Conservation (phyloP, 2,113 vertebrate species). For the Platysternon megacephalum region DNA sequence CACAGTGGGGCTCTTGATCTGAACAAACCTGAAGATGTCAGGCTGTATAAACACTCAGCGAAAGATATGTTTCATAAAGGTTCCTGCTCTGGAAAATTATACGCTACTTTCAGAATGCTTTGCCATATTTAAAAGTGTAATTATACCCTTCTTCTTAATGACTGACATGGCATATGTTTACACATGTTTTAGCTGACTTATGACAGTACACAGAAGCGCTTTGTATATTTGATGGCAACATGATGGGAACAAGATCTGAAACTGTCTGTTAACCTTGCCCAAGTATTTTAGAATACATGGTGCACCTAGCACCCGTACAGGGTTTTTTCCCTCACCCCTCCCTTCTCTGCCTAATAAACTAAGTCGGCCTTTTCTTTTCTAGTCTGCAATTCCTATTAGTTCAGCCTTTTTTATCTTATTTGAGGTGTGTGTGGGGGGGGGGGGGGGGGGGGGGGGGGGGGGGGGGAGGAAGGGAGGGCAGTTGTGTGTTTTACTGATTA, state of each 20-base stretch:
- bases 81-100: slow-evolving; percentile 78
- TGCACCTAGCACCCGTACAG: background rate
- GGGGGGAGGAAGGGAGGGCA: rapidly evolving
- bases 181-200: slow-evolving; percentile 79
- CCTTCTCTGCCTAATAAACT: background rate
- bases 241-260: slow-evolving; percentile 48
- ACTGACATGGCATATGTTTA: slow-evolving; percentile 79
- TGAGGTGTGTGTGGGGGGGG: background rate
- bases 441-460: too few relatives aligned
- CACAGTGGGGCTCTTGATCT: slow-evolving; percentile 78
- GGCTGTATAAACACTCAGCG: slow-evolving; percentile 76
- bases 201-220: slow-evolving; percentile 62
- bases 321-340: background rate
- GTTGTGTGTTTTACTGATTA: background rate
- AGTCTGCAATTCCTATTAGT: background rate
- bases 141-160: slow-evolving; percentile 80
- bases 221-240: slow-evolving; percentile 61
- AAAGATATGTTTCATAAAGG: slow-evolving; percentile 75
- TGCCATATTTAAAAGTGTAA: slow-evolving; percentile 81
- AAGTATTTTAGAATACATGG: slow-evolving; percentile 45
- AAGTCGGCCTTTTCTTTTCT: background rate
- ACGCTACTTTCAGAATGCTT: slow-evolving; percentile 77
- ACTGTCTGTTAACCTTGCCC: slow-evolving; percentile 24
- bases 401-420: background rate
- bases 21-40: slow-evolving; percentile 78